Conservation (phyloP, 2,113 vertebrate genomes). For the Xiphias gladius region DNA sequence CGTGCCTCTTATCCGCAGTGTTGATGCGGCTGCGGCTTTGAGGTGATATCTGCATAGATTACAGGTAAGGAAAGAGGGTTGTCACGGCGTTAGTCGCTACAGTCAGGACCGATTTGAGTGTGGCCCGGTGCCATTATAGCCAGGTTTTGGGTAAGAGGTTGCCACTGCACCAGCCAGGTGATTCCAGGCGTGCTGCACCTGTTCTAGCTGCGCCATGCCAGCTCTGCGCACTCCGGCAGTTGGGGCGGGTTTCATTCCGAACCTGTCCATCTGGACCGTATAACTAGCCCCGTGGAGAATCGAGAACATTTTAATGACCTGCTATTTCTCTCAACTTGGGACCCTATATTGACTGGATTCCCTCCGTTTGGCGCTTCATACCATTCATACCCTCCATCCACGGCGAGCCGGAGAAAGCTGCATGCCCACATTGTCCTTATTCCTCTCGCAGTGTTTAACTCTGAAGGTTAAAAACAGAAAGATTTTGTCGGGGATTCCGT, state of each 20-base stretch:
- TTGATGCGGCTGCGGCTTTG: constrained; percentile 86
- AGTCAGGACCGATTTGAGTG: background rate
- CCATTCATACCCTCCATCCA: constrained; percentile 50
- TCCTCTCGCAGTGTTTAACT: constrained; percentile 40
- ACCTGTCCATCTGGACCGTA: constrained; percentile 28
- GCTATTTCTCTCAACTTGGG: constrained; percentile 35
- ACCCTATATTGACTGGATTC: constrained; percentile 18
- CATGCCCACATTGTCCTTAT: constrained; percentile 23
- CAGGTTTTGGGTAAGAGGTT: constrained; percentile 38
- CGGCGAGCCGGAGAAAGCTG: constrained; percentile 29
- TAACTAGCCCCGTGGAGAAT: background rate
- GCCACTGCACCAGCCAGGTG: constrained; percentile 75
- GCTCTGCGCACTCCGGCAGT: constrained; percentile 56
- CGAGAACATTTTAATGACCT: background rate
- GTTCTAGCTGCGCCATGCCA: constrained; percentile 74
- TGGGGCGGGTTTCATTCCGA: constrained; percentile 46
- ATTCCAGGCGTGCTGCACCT: constrained; percentile 76
- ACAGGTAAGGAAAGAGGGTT: constrained; percentile 83
- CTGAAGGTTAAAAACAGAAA: constrained; percentile 49
- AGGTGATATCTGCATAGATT: constrained; percentile 84
- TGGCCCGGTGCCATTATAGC: constrained; percentile 15
- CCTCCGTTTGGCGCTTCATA: constrained; percentile 16
- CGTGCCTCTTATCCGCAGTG: constrained; percentile 87
- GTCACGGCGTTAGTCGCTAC: constrained; percentile 34
- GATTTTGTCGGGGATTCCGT: constrained; percentile 40